phyloP scores from a whole-genome alignment of 2,797 vertebrate genomes.

The Adelosebastes latens region DNA sequence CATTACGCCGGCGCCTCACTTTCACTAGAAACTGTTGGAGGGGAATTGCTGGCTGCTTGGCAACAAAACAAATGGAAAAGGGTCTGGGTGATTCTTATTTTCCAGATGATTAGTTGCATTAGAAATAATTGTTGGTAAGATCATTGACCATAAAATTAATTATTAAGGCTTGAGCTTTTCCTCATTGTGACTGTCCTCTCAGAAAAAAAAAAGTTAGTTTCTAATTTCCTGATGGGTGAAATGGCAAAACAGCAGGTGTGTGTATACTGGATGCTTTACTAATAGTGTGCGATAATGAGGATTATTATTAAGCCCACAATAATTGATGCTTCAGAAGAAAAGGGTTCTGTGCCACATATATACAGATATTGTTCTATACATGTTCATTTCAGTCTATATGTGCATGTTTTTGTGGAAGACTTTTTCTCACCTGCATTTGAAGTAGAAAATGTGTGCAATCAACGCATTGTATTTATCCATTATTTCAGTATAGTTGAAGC shows the following conservation, averaged over 20 bases:
- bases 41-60: constrained; percentile 75
- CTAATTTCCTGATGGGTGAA: constrained; percentile 57
- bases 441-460: background rate
- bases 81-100: constrained; percentile 76
- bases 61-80: constrained; percentile 78
- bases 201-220: constrained; percentile 44
- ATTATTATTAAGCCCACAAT: background rate
- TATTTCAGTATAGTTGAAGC: background rate
- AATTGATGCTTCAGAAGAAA: background rate
- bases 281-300: background rate
- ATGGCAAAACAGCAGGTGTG: constrained; percentile 43
- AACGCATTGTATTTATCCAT: background rate
- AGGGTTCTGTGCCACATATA: background rate
- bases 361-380: background rate
- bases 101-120: constrained; percentile 80
- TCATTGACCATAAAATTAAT: constrained; percentile 81
- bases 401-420: background rate
- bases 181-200: constrained; percentile 39
- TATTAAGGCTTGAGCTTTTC: constrained; percentile 66
- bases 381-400: background rate
- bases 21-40: constrained; percentile 58
- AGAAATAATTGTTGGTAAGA: constrained; percentile 77
- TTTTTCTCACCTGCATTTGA: background rate
- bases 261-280: constrained; percentile 35
- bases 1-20: constrained; percentile 54